These are phyloP conservation scores for Streblospio benedicti DNA, from an alignment of 1,140 invertebrate genomes.

Conservation along the genomic window DNA sequence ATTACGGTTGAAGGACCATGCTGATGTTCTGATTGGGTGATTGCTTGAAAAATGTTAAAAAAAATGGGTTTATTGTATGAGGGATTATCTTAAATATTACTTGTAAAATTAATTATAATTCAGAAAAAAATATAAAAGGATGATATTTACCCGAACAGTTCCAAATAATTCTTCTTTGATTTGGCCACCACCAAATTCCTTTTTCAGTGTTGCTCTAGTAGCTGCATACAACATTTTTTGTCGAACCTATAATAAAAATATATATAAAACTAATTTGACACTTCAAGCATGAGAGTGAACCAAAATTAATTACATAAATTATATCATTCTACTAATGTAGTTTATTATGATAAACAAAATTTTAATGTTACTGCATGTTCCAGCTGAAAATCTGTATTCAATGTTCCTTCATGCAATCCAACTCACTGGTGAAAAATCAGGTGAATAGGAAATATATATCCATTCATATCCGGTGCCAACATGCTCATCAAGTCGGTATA, in stretches of 20 bases:
- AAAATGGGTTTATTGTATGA: no score
- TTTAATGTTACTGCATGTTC: neutral
- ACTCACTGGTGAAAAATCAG: constrained; percentile 68
- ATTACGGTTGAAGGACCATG: no score
- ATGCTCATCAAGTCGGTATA: constrained; percentile 75
- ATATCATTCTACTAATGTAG: neutral
- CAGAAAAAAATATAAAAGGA: no score
- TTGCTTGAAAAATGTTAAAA: no score
- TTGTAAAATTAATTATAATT: no score
- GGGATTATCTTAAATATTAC: no score
- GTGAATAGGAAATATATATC: constrained; percentile 90
- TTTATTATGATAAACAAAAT: neutral
- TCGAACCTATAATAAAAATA: constrained; percentile 47
- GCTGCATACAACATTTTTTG: constrained; percentile 99
- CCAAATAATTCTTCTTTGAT: constrained; percentile 90
- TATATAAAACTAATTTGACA: neutral
- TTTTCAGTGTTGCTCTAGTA: constrained; percentile 93
- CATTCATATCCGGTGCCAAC: constrained; percentile 76
- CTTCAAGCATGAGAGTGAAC: neutral
- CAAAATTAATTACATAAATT: neutral
- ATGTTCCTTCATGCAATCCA: neutral
- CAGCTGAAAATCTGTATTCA: neutral
- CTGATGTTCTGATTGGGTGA: no score
- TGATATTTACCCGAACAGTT: constrained; percentile 60
- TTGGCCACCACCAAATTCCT: constrained; percentile 81